phyloP scores from a whole-genome alignment of 2,888 invertebrate species.

The Cremastinae sp. region DNA sequence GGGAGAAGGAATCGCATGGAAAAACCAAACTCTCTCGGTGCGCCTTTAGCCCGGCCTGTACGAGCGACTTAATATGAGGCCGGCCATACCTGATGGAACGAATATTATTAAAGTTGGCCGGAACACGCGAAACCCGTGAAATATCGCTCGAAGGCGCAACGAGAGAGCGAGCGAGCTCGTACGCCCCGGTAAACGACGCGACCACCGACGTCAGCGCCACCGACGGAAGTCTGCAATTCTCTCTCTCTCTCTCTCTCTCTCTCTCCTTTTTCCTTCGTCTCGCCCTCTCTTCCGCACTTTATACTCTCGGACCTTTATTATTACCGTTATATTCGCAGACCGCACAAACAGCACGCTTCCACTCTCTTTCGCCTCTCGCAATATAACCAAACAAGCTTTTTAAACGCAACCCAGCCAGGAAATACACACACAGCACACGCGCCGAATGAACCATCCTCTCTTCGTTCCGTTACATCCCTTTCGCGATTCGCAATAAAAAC shows the following conservation, averaged over 20 bases:
- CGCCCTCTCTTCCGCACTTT: conserved; percentile 33
- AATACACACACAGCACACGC: conserved; percentile 17
- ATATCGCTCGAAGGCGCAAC: conserved; percentile 72
- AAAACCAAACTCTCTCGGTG: conserved; percentile 48
- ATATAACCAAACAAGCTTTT: conserved; percentile 58
- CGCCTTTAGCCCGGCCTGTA: conserved; percentile 62
- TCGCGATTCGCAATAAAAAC: background rate
- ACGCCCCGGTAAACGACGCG: conserved; percentile 27
- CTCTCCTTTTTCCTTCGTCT: conserved; percentile 46
- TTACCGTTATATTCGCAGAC: conserved; percentile 55
- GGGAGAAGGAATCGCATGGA: conserved; percentile 36
- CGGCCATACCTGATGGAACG: conserved; percentile 79
- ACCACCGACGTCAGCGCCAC: conserved; percentile 16
- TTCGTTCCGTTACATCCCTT: background rate
- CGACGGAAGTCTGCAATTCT: conserved; percentile 8
- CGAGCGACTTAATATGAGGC: conserved; percentile 78
- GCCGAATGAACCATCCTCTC: conserved; percentile 19
- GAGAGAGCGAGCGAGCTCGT: conserved; percentile 24
- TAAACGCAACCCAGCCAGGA: background rate
- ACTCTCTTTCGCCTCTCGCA: conserved; percentile 28
- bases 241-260: conserved; percentile 31
- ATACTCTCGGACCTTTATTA: conserved; percentile 63
- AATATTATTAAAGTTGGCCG: conserved; percentile 80
- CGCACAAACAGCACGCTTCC: conserved; percentile 9
- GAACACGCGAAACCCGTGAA: conserved; percentile 78